A percentile compares a stretch with the other conserved stretches of the same genome.
These are phyloP conservation scores for Monoplex corrugatus DNA, from an alignment of 2,888 invertebrate species.

Conservation along the genomic window DNA sequence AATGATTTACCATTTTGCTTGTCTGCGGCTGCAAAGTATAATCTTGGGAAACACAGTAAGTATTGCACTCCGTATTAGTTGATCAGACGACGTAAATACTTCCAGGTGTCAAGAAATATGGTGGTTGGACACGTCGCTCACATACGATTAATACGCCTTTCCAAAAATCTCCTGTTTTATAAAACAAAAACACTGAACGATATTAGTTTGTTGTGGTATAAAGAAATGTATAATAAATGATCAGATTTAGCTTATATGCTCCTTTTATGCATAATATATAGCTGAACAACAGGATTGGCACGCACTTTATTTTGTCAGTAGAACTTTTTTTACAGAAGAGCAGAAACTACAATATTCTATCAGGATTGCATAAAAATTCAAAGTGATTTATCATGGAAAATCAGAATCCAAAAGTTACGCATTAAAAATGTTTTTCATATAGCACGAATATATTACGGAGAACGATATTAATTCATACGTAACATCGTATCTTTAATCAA, in stretches of 20 bases:
- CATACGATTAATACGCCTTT: slow-evolving; percentile 51
- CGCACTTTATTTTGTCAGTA: slow-evolving; percentile 29
- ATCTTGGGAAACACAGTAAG: not conserved
- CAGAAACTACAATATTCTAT: slow-evolving; percentile 29
- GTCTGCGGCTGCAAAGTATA: slow-evolving; percentile 6
- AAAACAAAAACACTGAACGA: not conserved
- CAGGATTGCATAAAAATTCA: slow-evolving; percentile 11
- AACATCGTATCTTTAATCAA: too few species aligned
- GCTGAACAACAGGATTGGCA: not conserved
- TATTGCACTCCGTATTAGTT: not conserved
- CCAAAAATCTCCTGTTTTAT: not conserved
- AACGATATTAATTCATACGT: too few species aligned
- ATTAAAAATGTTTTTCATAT: not conserved
- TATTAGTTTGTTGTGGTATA: not conserved
- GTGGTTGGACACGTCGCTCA: slow-evolving; percentile 63
- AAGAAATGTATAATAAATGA: not conserved
- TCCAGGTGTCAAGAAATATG: slow-evolving; percentile 54
- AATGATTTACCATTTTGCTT: slow-evolving; percentile 25
- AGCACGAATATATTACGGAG: too few species aligned
- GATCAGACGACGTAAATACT: slow-evolving; percentile 39
- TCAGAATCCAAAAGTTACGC: not conserved
- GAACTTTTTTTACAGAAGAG: slow-evolving; percentile 43
- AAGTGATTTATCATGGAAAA: not conserved
- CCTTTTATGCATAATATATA: not conserved
- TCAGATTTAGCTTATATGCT: not conserved